Conservation (phyloP, 2,888 invertebrate genomes). For the Pseudococcus viburni region DNA sequence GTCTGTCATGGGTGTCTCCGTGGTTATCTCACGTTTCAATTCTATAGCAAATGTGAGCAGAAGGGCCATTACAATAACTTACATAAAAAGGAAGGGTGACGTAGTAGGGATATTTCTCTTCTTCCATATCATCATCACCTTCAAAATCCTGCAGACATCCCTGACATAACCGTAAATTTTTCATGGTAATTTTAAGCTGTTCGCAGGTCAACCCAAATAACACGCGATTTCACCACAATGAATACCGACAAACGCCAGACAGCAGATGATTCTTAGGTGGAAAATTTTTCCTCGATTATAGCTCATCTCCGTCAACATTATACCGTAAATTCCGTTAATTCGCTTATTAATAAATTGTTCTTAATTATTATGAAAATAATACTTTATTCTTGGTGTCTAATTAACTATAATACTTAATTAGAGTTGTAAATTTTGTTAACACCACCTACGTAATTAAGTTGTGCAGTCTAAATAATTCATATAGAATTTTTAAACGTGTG, state of each 20-base stretch:
- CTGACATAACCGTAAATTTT: neutral
- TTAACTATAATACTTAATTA: conserved; percentile 33
- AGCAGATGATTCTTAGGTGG: neutral
- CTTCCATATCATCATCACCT: too few species aligned
- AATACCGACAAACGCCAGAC: neutral
- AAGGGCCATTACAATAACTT: too few species aligned
- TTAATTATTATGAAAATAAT: conserved; percentile 22
- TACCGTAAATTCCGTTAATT: neutral
- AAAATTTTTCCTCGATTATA: neutral
- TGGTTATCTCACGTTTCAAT: too few species aligned
- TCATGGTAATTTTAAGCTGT: neutral
- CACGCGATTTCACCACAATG: neutral
- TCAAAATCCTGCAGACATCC: neutral
- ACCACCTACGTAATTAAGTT: conserved; percentile 30
- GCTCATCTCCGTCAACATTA: conserved; percentile 1
- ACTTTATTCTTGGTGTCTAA: neutral
- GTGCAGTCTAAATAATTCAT: conserved; percentile 6
- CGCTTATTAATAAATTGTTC: neutral
- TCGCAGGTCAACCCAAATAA: neutral
- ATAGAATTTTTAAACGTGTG: conserved; percentile 5
- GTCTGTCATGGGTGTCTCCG: too few species aligned
- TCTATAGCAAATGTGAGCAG: too few species aligned
- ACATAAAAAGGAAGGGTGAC: too few species aligned
- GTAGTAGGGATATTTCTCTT: too few species aligned
- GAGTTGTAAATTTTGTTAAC: conserved; percentile 51